These are phyloP conservation scores for Rhinatrema bivittatum DNA, from an alignment of 2,797 vertebrate genomes.

Conservation along the genomic window DNA sequence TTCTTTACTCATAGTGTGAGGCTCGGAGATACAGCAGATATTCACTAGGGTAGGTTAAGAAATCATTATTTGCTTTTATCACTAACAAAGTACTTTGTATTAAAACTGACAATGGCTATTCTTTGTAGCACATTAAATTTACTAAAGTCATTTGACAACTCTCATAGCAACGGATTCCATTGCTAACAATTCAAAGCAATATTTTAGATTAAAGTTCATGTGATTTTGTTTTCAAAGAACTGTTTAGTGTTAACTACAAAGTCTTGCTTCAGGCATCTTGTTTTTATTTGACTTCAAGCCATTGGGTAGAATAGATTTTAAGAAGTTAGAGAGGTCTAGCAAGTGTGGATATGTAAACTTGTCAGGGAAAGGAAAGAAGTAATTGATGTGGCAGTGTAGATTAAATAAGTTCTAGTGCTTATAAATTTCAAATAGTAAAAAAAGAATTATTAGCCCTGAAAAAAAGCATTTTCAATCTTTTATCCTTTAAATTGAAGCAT, in stretches of 20 bases:
- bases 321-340: too few relatives aligned
- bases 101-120: conserved; percentile 76
- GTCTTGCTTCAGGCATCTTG: conserved; percentile 45
- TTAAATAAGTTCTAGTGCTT: too few relatives aligned
- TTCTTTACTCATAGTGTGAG: conserved; percentile 51
- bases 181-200: conserved; percentile 56
- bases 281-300: too few relatives aligned
- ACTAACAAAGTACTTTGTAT: conserved; percentile 75
- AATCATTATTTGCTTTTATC: conserved; percentile 71
- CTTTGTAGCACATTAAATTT: conserved; percentile 77
- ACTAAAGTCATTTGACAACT: conserved; percentile 63
- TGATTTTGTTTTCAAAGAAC: conserved; percentile 47
- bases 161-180: conserved; percentile 54
- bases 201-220: conserved; percentile 50
- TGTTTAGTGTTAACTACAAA: conserved; percentile 46
- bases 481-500: too few relatives aligned
- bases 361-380: too few relatives aligned
- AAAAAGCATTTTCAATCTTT: too few relatives aligned
- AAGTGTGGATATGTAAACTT: too few relatives aligned
- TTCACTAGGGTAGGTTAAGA: conserved; percentile 61
- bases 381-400: too few relatives aligned
- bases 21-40: conserved; percentile 68
- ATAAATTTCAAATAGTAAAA: too few relatives aligned
- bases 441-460: too few relatives aligned
- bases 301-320: too few relatives aligned